Evolutionary conservation across 2,113 vertebrate species (phyloP).

Genomic region (Myiagra hebetior): DNA sequence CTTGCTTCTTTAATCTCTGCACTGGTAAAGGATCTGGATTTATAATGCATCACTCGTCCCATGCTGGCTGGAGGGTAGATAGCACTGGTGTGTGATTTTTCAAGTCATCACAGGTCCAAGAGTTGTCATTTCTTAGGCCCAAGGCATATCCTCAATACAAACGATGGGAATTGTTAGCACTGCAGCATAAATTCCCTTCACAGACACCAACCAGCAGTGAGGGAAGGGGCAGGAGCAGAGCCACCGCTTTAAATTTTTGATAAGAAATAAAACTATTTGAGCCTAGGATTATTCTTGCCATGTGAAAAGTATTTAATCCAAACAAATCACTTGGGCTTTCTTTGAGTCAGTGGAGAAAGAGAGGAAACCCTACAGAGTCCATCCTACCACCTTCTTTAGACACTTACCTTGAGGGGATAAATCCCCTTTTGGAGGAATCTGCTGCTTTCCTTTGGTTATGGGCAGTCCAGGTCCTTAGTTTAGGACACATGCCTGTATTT

Average conservation of each 20-base stretch:
- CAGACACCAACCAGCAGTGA: neutral
- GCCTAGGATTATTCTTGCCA: neutral
- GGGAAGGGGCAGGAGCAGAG: neutral
- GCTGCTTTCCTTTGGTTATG: neutral
- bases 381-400: neutral
- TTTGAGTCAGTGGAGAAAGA: neutral
- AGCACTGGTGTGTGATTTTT: conserved; percentile 8
- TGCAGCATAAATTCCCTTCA: neutral
- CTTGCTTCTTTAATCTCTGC: conserved; percentile 43
- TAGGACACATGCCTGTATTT: neutral
- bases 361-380: neutral
- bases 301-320: neutral
- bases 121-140: neutral
- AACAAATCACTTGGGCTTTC: neutral
- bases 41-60: conserved; percentile 32
- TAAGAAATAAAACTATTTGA: neutral
- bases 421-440: neutral
- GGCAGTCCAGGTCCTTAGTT: neutral
- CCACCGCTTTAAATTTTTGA: neutral
- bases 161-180: neutral
- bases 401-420: neutral
- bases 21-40: conserved; percentile 35
- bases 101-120: conserved; percentile 18
- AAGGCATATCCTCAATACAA: neutral
- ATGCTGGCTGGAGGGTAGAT: conserved; percentile 34